phyloP scores from a whole-genome alignment of 1,140 invertebrate species.

The Macrobrachium nipponense region DNA sequence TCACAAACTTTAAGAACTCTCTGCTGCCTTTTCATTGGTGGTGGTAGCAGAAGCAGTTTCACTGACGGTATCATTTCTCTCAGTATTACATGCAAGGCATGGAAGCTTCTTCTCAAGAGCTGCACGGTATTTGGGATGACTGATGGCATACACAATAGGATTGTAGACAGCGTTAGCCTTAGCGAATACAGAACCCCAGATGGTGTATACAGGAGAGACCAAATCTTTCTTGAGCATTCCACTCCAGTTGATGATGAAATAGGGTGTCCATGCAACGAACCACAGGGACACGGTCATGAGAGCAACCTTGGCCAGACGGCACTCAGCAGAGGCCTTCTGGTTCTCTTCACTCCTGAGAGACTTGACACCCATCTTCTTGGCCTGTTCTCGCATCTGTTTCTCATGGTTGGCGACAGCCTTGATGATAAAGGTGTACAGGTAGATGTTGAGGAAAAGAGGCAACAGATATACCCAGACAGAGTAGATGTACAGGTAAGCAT shows the following conservation, averaged over 20 bases:
- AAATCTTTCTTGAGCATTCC: slow-evolving; percentile 57
- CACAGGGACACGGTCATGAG: slow-evolving; percentile 67
- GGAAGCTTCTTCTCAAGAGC: slow-evolving; percentile 23
- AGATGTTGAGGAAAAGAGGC: slow-evolving; percentile 64
- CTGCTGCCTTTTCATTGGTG: too few species aligned
- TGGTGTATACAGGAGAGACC: slow-evolving; percentile 66
- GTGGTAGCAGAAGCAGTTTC: too few species aligned
- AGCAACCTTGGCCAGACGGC: slow-evolving; percentile 67
- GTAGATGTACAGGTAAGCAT: background rate
- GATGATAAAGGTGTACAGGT: slow-evolving; percentile 70
- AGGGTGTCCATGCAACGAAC: slow-evolving; percentile 69
- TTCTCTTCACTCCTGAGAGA: slow-evolving; percentile 65
- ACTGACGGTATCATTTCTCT: background rate
- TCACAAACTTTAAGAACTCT: too few species aligned
- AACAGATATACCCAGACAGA: slow-evolving; percentile 41
- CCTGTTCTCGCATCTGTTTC: slow-evolving; percentile 17
- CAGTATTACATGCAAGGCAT: background rate
- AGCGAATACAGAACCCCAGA: slow-evolving; percentile 54
- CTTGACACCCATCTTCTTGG: slow-evolving; percentile 65
- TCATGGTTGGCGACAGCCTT: slow-evolving; percentile 70
- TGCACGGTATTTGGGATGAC: slow-evolving; percentile 61
- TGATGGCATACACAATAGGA: slow-evolving; percentile 58
- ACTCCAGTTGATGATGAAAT: slow-evolving; percentile 67
- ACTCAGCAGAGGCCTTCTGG: slow-evolving; percentile 30
- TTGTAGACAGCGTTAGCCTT: slow-evolving; percentile 58